phyloP scores from a whole-genome alignment of 2,797 vertebrate species.

The Sebastes miniatus region DNA sequence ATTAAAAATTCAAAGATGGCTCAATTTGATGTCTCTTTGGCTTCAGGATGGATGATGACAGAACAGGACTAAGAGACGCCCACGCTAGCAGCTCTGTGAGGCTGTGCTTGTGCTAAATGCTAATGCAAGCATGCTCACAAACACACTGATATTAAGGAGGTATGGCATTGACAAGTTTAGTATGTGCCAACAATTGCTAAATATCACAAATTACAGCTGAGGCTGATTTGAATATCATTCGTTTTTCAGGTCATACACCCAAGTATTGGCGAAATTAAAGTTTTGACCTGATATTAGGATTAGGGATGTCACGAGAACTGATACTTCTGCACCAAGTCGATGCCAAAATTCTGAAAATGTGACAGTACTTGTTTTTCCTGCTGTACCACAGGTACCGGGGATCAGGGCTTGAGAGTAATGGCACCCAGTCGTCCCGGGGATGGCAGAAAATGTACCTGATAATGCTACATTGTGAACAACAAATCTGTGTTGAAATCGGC shows the following conservation, averaged over 20 bases:
- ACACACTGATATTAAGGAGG: neutral
- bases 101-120: neutral
- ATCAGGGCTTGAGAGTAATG: too few relatives aligned
- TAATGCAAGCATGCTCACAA: neutral
- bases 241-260: neutral
- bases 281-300: neutral
- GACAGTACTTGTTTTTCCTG: too few relatives aligned
- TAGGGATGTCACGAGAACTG: too few relatives aligned
- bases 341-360: too few relatives aligned
- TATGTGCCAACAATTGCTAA: neutral
- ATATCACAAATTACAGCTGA: neutral
- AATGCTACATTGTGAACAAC: neutral
- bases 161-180: neutral
- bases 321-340: too few relatives aligned
- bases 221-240: neutral
- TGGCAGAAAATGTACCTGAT: neutral
- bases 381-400: too few relatives aligned
- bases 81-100: neutral
- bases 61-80: neutral
- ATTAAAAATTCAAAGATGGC: neutral
- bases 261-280: neutral
- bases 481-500: neutral
- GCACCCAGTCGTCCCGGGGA: too few relatives aligned
- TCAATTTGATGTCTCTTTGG: neutral
- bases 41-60: neutral